phyloP scores from a whole-genome alignment of 2,797 vertebrate genomes.

The Hafferia zeledoni region DNA sequence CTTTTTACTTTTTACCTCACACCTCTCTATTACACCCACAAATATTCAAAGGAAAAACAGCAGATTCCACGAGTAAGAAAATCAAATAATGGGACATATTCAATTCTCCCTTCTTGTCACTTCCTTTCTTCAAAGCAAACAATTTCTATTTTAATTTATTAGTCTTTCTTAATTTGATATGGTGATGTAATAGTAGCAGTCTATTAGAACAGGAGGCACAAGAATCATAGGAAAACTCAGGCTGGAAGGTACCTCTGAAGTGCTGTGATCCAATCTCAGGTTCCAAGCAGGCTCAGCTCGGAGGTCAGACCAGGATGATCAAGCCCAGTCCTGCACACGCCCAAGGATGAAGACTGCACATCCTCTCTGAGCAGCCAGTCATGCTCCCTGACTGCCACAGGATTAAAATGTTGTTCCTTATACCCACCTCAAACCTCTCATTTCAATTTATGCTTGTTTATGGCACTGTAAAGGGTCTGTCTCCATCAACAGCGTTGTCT shows the following conservation, averaged over 20 bases:
- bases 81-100: background rate
- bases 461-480: background rate
- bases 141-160: background rate
- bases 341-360: background rate
- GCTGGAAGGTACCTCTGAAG: background rate
- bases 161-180: background rate
- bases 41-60: background rate
- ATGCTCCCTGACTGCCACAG: background rate
- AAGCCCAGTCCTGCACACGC: background rate
- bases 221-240: background rate
- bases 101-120: background rate
- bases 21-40: background rate
- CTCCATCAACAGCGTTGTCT: background rate
- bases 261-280: background rate
- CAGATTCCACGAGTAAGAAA: background rate
- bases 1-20: background rate
- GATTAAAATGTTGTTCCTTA: background rate
- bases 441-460: background rate
- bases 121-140: background rate
- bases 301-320: background rate
- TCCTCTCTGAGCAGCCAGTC: background rate
- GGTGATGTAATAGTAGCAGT: background rate
- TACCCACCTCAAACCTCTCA: background rate
- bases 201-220: background rate
- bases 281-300: background rate